Evolutionary conservation across 2,888 invertebrate genomes (phyloP), one percentile per base, ranked within the genome.

Genomic region (Thecocarcelia acutangulata): DNA sequence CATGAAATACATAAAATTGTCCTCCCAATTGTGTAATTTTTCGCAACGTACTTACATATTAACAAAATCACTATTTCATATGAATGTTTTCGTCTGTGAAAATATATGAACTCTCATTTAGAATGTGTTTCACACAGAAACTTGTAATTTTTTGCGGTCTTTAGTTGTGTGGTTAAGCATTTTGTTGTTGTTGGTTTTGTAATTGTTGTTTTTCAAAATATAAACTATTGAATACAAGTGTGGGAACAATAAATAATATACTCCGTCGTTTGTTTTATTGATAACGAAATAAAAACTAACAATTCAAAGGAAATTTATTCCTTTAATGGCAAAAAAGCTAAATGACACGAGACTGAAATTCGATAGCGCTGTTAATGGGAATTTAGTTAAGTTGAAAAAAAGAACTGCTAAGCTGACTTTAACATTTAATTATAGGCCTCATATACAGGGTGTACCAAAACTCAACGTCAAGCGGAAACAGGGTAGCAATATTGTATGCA

Each of bases 171-270:
- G 63, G 50, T 54, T 44, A 21, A 21, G 15, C 44, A 19, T 11
- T 28, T 56, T 56, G 24, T 52, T 72, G 15, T 56, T 74, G 33
- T 15, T 46, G 9, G 46, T n/a, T 21, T 56, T 46, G 69, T 56
- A 13, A 17, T 46, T 21, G 11, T 52, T 68, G 50, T 44, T 59
- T 48, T 61, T 61, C 24, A 52, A 28, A 59, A 76, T 21, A 68
- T 59, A 21, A 68, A 59, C 44, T 61, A 68, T 76, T 68, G 44
- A 61, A 61, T 44, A 68, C 68, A 33, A 61, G 68, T 61, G 68
- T 76, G 75, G 75, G 75, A 76, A 68, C 52, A 68, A 76, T 68
- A 76, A 76, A 68, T 28, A 42, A 59, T 66, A 66, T 58, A 12
- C 15, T 17, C 9, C 9, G 12, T n/a, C n/a, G 12, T 17, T 24